These are phyloP conservation scores for Himalopsyche tibetana DNA, from an alignment of 2,888 invertebrate genomes.

Conservation along the genomic window DNA sequence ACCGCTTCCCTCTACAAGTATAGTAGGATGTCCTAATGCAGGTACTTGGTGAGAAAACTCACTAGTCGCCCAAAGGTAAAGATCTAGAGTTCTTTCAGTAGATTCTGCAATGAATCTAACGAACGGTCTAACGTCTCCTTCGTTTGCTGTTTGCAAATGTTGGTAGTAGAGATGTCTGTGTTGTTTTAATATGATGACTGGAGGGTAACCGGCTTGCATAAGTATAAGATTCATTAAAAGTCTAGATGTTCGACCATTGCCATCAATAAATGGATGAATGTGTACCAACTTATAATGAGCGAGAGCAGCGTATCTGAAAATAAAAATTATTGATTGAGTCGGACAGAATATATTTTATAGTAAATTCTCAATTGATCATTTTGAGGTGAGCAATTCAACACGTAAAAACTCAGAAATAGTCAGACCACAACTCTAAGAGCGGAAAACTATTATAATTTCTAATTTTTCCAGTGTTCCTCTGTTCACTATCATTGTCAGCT, in stretches of 20 bases:
- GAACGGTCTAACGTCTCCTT: conserved; percentile 96
- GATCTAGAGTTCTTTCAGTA: conserved; percentile 91
- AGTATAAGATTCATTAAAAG: conserved; percentile 97
- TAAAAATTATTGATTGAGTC: not conserved
- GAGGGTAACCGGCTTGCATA: conserved; percentile 97
- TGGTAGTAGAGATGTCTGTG: conserved; percentile 91
- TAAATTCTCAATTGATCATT: too few species aligned
- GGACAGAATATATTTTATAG: too few species aligned
- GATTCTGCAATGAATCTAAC: conserved; percentile 96
- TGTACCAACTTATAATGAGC: conserved; percentile 98
- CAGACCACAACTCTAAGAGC: too few species aligned
- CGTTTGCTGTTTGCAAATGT: conserved; percentile 92
- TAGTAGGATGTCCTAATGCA: conserved; percentile 77
- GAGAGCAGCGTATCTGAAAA: conserved; percentile 89
- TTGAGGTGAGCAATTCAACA: too few species aligned
- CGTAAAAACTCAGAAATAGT: too few species aligned
- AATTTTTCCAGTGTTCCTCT: too few species aligned
- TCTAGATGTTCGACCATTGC: conserved; percentile 96
- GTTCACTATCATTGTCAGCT: too few species aligned
- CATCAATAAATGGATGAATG: conserved; percentile 98
- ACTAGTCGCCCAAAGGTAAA: conserved; percentile 90
- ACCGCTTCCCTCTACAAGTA: conserved; percentile 68
- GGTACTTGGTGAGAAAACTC: conserved; percentile 84
- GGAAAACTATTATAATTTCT: too few species aligned
- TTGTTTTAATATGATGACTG: conserved; percentile 94